Evolutionary conservation across 1,140 invertebrate genomes (phyloP), one percentile per base, ranked within the genome.

Genomic region (Telenomus remus): DNA sequence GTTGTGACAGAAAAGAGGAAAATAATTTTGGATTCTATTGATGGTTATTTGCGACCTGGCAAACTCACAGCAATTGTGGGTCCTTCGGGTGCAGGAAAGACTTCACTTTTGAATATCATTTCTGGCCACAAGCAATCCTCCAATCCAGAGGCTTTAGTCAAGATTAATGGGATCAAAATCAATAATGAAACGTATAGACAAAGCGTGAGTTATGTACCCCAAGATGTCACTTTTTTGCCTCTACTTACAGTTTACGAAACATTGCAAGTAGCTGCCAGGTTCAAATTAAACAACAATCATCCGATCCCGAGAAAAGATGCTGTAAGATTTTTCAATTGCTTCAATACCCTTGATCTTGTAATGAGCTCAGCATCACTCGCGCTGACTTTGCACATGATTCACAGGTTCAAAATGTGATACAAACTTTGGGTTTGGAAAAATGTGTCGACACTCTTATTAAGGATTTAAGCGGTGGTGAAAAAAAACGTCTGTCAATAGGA

Each of bases 11-110:
- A 35, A 6, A 81, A 84, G 46, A 33, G 68, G 15, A 91, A 90
- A 78, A 78, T 86, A 4, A 92, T 94, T 55, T 80, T 94, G 13
- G 84, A 90, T 44, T 86, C 87, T 37, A 81, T 91, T 4, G 89
- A 85, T 48, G 92, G 92, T 1, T 85, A 88, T 35, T 91, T 93
- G 70, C 84, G 87, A 44, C 88, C 91, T 0, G 89, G 90, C 9
- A 90, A 91, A 88, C 76, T 96, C 43, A 93, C 93, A 0, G 93
- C 92, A 11, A 94, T 96, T 71, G 91, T 96, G 87, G 94, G 95
- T 4, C 94, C 94, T 15, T 95, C 93, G 0, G 94, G 94, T 5
- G 94, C 94, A 9, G 95, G 95, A n/a, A 96, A 96, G 84, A 92
- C 92, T n/a, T 93, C 93, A 3, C 86, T 94, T 9, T 89, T 94